Base-by-base conservation (phyloP, 2,113 vertebrate species). In the Pelvicachromis taeniatus region DNA sequence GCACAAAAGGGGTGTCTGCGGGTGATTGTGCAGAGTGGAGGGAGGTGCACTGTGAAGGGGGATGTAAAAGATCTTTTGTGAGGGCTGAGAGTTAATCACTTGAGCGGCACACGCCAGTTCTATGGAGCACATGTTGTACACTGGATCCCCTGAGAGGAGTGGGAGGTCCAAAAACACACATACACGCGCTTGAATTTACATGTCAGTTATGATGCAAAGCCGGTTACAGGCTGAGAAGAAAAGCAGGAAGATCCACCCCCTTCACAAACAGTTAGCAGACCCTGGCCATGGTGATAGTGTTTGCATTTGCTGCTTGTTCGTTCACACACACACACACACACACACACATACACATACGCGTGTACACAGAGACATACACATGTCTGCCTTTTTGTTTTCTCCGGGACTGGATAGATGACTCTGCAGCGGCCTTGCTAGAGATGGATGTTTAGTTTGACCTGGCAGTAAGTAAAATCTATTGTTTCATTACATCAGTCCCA, bases 171-270 rank as follows among this genome's bases (percentile, higher is more conserved):
- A 80, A 81, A 85, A 48, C 85, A 84, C 80, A 89, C 81, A 83
- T 75, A 91, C 85, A 91, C 88, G 84, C 86, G 52, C 91, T 50
- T 86, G 85, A 86, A 94, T 95, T 94, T 94, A 90, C 93, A 94
- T 95, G 92, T 95, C 94, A 90, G 94, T 95, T 95, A 94, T 89
- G 93, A 95, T 94, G 94, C 92, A 95, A 94, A 94, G 91, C 87
- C 85, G 81, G 85, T 83, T 80, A 82, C 84, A 83, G 84, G 85
- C 88, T 80, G 42, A 78, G 12, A 48, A 90, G 80, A 87, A 87
- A 90, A 89, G 63, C 84, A 86, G 59, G 77, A 89, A 80, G 90
- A 87, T 88, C 92, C 94, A 83, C 92, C 94, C 93, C 90, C 84
- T 92, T 65, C 38, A 86, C 84, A 63, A 92, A 88, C 87, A 88